phyloP scores from a whole-genome alignment of 2,888 invertebrate genomes.

The Mythimna loreyi region DNA sequence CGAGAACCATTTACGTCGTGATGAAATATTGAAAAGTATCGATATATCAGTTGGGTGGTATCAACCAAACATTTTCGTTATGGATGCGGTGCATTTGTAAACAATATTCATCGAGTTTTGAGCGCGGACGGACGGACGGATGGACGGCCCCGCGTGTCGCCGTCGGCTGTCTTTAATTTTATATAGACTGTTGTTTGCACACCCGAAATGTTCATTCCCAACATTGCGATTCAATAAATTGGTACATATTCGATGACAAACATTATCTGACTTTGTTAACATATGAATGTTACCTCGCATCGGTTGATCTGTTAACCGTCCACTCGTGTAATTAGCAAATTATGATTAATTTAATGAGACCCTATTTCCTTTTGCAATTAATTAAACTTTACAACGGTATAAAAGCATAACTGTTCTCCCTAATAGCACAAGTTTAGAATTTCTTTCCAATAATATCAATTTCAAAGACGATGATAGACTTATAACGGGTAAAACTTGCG shows the following conservation, averaged over 20 bases:
- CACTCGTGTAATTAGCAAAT: constrained; percentile 41
- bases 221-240: constrained; percentile 69
- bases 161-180: constrained; percentile 82
- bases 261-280: constrained; percentile 63
- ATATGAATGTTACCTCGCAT: constrained; percentile 50
- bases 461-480: constrained; percentile 33
- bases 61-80: constrained; percentile 80
- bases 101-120: constrained; percentile 77
- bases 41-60: constrained; percentile 71
- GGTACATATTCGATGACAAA: constrained; percentile 72
- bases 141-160: constrained; percentile 62
- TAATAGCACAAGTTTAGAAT: constrained; percentile 25
- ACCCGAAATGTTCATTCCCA: constrained; percentile 71
- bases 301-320: constrained; percentile 57
- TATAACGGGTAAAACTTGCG: constrained; percentile 40
- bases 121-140: constrained; percentile 68
- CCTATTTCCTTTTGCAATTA: constrained; percentile 26
- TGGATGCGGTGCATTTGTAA: constrained; percentile 83
- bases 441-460: constrained; percentile 30
- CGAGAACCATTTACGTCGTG: constrained; percentile 51
- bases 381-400: constrained; percentile 4
- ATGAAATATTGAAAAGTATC: constrained; percentile 65
- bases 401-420: neutral
- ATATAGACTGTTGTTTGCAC: constrained; percentile 77
- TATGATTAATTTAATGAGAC: constrained; percentile 44